A percentile compares a stretch with the other conserved stretches of the same genome.
phyloP scores from a whole-genome alignment of 2,113 vertebrate species.

The Dolichotis patagonum region DNA sequence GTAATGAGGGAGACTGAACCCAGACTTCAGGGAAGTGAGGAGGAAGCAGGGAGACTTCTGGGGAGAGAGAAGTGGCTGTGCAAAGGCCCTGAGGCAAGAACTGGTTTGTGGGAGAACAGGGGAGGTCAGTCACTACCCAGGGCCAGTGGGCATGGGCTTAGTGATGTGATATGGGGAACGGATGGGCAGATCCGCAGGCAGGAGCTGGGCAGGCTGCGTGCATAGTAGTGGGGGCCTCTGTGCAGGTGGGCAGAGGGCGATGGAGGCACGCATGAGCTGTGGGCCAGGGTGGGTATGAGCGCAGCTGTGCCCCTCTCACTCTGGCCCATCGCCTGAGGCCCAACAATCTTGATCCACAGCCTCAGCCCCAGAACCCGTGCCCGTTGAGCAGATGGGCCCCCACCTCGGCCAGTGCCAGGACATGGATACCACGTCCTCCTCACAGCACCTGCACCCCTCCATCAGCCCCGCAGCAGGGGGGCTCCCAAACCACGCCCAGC shows the following conservation, averaged over 20 bases:
- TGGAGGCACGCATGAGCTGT: accelerated
- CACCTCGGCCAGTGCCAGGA: neutral
- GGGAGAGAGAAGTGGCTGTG: accelerated
- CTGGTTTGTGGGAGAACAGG: neutral
- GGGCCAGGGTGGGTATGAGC: neutral
- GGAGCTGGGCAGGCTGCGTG: no score
- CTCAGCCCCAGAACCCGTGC: neutral
- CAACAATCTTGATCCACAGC: neutral
- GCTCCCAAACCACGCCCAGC: neutral
- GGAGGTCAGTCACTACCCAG: neutral
- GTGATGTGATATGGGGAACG: neutral
- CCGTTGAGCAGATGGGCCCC: neutral
- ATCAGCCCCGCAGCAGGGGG: accelerated
- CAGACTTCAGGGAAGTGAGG: neutral
- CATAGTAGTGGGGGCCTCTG: neutral
- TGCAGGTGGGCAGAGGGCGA: neutral
- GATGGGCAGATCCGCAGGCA: no score
- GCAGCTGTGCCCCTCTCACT: neutral
- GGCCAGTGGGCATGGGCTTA: neutral
- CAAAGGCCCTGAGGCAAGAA: neutral
- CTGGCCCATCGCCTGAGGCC: neutral
- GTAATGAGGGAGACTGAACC: neutral
- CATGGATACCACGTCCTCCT: accelerated
- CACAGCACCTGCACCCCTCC: neutral
- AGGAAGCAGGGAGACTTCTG: neutral